These are phyloP conservation scores for Ceratina japonica DNA, from an alignment of 1,140 invertebrate species.

Conservation along the genomic window DNA sequence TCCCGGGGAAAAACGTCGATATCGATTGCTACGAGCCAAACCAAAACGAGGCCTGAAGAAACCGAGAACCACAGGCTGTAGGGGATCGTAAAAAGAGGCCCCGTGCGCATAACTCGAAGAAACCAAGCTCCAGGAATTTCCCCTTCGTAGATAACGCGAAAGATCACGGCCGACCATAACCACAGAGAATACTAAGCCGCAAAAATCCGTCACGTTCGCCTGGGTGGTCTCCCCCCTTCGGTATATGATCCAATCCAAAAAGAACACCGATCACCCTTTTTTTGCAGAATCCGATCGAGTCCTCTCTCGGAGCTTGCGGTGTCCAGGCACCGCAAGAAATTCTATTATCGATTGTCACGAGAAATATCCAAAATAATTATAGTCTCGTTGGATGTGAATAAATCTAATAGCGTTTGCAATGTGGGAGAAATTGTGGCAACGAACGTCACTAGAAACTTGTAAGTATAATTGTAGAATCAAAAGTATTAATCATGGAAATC, in stretches of 20 bases:
- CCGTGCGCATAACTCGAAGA: neutral
- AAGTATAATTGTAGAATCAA: too few relatives aligned
- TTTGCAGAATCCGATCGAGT: neutral
- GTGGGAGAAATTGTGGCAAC: too few relatives aligned
- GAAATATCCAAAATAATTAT: too few relatives aligned
- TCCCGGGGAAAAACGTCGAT: neutral
- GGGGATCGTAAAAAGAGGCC: neutral
- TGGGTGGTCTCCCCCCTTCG: neutral
- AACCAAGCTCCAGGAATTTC: slow-evolving; percentile 3
- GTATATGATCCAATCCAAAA: slow-evolving; percentile 18
- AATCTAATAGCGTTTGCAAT: slow-evolving; percentile 3
- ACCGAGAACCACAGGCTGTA: neutral
- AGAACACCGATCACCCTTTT: neutral
- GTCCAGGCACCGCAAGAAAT: slow-evolving; percentile 17
- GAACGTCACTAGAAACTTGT: too few relatives aligned
- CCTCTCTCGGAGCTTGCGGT: neutral
- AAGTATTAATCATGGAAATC: too few relatives aligned
- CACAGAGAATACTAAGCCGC: neutral
- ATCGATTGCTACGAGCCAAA: neutral
- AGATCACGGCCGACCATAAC: neutral
- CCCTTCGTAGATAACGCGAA: neutral
- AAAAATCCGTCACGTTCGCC: slow-evolving; percentile 6
- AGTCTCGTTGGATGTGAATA: neutral
- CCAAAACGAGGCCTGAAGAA: neutral
- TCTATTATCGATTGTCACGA: neutral